Base-by-base conservation (phyloP, 2,888 invertebrate genomes). In the Agrilus mali region DNA sequence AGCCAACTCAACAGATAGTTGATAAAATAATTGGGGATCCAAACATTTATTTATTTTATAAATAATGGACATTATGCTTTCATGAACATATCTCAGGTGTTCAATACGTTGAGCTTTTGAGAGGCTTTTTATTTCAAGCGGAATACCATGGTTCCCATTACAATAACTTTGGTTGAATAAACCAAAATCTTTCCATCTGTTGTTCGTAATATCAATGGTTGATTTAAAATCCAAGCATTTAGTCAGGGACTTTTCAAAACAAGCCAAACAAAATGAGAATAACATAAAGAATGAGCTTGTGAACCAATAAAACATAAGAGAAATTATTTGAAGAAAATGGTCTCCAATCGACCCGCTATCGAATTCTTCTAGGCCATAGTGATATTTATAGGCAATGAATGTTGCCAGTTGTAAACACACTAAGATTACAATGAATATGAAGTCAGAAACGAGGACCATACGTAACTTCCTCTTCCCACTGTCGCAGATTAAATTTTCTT, bases 181-280 rank as follows among this genome's bases (percentile, higher is more conserved):
- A 4, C 65, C 63, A 36, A 64, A 50, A 44, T 64, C 61, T 41
- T 60, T 56, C 7, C 51, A 49, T 6, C 48, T 48, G 39, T 63
- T 64, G 43, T 58, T 60, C 1, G 59, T 60, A 17, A 61, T 59
- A 7, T 52, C 51, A 20, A 65, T 58, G 8, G 60, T 56, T 1
- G 60, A 57, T 12, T 53, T 51, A 41, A 63, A 66, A 41, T 60
- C 53, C 34, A 67, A 47, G 16, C 54, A 54, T 36, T 51, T 57
- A 3, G 60, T 55, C 2, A 60, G 53, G 2, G 63, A 51, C 38
- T 61, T 65, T 50, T 66, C 66, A 42, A 64, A 67, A 47, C 67
- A 67, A 4, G 55, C 61, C 22, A 66, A 54, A 35, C 27, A 27
- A 10, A 27, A 27, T 10, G 27, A 27, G 27, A 27, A 27, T 27